Evolutionary conservation across 2,888 invertebrate species (phyloP), one percentile per base, ranked within the genome.

Genomic region (Eudemis profundana): DNA sequence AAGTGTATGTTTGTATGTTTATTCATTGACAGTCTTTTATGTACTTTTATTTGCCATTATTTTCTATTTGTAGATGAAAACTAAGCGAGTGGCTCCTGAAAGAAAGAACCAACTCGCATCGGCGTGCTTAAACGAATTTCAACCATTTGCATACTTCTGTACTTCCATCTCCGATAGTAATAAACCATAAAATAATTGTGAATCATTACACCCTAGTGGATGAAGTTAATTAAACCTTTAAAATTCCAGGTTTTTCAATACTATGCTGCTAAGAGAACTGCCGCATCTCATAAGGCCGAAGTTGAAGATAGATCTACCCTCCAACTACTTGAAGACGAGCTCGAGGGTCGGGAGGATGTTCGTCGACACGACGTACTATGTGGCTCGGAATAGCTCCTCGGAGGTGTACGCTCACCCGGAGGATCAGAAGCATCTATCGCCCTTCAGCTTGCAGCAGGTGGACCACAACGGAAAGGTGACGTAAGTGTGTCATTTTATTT

Each of bases 401-500:
- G 65, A 86, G 0, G 67, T 82, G 1, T 75, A 72, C 33, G 65
- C 74, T 0, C 44, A 67, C 0, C 51, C 60, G 0, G 51, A 73
- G 0, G 56, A 82, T 33, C 36, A 74, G 0, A 64, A 57, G 3
- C 67, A 71, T 14, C 69, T 53, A 3, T 88, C 89, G 0, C 90
- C 89, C 1, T 90, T 90, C 70, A 73, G 75, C 15, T 82, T 79
- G 33, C 75, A 82, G 36, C 79, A 83, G 70, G 86, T 88, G 3
- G 70, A 73, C 10, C 70, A 66, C 23, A 14, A 1, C 0, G 90
- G 88, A 0, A 66, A 77, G 27, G 42, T 85, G 10, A 78, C 82
- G 90, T 90, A 75, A 85, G 90, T 81, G 23, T n/a, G n/a, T n/a
- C 33, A 23, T 4, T 23, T 2, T 47, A 10, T 15, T 23, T 14